Percentiles rank a stretch among this genome's conserved stretches.
Evolutionary conservation across 2,113 vertebrate genomes (phyloP).

Genomic region (Misgurnus anguillicaudatus): DNA sequence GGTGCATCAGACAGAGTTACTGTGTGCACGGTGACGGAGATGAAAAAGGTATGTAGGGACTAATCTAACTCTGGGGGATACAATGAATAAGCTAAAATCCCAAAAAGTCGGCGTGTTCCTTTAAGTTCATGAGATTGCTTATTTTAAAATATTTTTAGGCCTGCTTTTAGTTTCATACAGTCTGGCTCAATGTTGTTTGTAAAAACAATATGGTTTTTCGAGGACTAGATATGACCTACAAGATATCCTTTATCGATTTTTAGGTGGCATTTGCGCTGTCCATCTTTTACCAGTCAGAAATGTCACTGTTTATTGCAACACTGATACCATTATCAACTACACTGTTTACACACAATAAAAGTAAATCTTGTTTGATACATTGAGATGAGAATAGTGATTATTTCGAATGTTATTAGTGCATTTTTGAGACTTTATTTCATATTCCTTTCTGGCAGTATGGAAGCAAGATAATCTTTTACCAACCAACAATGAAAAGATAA

Average conservation of each 20-base stretch:
- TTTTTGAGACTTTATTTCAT: not conserved
- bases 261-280: constrained; percentile 45
- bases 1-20: no score
- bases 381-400: constrained; percentile 7
- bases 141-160: no score
- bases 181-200: not conserved
- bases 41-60: no score
- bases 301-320: constrained; percentile 15
- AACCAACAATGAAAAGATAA: not conserved
- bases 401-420: not conserved
- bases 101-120: no score
- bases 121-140: no score
- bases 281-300: constrained; percentile 25
- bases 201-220: not conserved
- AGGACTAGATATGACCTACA: not conserved
- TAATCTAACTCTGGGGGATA: no score
- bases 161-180: not conserved
- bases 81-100: no score
- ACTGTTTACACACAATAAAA: constrained; percentile 22
- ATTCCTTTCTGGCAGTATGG: not conserved
- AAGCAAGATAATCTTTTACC: constrained; percentile 9
- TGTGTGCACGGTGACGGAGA: no score
- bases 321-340: constrained; percentile 15
- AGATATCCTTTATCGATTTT: constrained; percentile 17
- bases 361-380: constrained; percentile 4